Evolutionary conservation across 64 coral and sea anemone species (phyloP).

Genomic region (Porites australiensis): DNA sequence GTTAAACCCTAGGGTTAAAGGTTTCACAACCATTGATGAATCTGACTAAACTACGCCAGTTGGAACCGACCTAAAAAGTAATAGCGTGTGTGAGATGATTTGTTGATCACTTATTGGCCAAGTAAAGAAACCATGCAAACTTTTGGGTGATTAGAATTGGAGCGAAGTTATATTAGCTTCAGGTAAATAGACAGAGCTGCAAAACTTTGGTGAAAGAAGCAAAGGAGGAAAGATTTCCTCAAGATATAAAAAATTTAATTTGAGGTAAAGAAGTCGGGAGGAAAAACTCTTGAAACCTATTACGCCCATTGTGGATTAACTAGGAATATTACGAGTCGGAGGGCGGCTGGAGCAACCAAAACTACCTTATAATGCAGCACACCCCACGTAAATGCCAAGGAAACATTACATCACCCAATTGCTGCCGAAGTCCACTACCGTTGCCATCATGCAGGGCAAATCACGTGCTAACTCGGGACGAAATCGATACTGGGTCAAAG

Average conservation of each 20-base stretch:
- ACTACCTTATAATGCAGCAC: conserved; percentile 3
- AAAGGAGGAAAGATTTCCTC: conserved; percentile 42
- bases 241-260: neutral
- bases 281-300: neutral
- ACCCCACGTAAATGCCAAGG: conserved; percentile 13
- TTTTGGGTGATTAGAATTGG: too few relatives aligned
- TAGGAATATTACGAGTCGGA: conserved; percentile 6
- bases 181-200: conserved; percentile 10
- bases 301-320: neutral
- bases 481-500: conserved; percentile 31
- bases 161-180: neutral
- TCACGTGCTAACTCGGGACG: neutral
- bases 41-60: conserved; percentile 12
- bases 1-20: neutral
- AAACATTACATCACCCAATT: conserved; percentile 16
- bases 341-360: conserved; percentile 8
- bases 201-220: conserved; percentile 46
- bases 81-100: conserved; percentile 48
- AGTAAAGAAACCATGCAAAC: neutral
- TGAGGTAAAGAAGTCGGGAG: neutral
- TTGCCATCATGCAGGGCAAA: conserved; percentile 5
- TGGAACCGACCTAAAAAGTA: conserved; percentile 31
- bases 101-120: neutral
- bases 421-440: neutral
- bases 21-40: conserved; percentile 1